Base-by-base conservation (phyloP, 2,888 invertebrate species). In the Drosophila neutralis region DNA sequence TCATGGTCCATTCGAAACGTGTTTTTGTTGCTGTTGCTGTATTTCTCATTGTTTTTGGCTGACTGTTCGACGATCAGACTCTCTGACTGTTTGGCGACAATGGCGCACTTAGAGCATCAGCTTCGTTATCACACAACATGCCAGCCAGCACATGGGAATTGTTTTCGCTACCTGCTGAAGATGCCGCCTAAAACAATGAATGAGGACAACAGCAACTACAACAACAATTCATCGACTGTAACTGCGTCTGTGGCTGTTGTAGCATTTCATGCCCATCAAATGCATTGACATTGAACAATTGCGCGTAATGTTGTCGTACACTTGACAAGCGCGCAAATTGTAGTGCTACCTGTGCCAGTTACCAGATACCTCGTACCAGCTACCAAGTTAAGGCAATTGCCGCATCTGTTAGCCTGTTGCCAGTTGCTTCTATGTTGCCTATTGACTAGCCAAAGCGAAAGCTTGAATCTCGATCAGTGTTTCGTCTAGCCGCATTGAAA, bases 301-400 rank as follows among this genome's bases (percentile, higher is more conserved):
- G 90, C 87, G 87, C 90, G 90, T 88, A 88, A 88, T 88, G 87
- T 88, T 88, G 87, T 88, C 87, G 90, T 88, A 89, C 87, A 88
- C 82, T 89, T 88, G 87, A 88, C 87, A 88, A 88, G 90, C 90
- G 87, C 87, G 87, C 90, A 88, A 88, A 88, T 88, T 88, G 87
- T 88, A 83, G 84, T 87, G 80, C 81, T 87, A 73, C 80, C 69
- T 83, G 76, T 65, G 51, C 68, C 73, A 74, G 78, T 57, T 78
- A 52, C 49, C 42, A 35, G 59, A 33, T 62, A 48, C 40, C 56
- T 21, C 36, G 24, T 42, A n/a, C 10, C 49, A 42, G 48, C 31
- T 24, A 21, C 49, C 59, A 48, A 38, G 18, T 54, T 13, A 24
- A 64, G 56, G 45, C 45, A 69, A 38, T 62, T 49, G 70, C 61